These are phyloP conservation scores for Aspidoscelis tigris DNA, from an alignment of 2,113 vertebrate genomes.

Conservation along the genomic window DNA sequence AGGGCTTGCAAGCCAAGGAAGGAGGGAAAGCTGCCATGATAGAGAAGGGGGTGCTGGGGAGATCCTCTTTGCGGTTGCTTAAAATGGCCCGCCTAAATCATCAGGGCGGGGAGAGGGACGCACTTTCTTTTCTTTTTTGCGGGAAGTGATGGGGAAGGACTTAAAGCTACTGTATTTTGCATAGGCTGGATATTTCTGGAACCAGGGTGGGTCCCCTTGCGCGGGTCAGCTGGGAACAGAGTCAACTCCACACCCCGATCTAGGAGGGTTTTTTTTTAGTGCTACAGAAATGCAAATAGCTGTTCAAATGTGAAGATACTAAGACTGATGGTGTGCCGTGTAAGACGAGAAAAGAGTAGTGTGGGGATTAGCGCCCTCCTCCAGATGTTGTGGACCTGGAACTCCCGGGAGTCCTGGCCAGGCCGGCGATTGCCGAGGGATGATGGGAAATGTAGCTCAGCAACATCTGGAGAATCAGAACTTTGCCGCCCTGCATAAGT, in stretches of 20 bases:
- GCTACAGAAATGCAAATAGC: neutral
- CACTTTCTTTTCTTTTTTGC: neutral
- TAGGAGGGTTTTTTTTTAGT: no score
- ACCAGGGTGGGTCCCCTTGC: neutral
- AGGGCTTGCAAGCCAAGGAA: neutral
- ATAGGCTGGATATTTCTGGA: neutral
- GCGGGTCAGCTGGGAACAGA: neutral
- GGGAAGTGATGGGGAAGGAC: neutral
- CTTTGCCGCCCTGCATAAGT: no score
- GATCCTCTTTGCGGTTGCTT: neutral
- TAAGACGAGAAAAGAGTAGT: neutral
- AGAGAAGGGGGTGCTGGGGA: neutral
- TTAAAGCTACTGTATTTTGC: neutral
- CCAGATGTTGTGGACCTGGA: neutral
- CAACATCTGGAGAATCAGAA: neutral
- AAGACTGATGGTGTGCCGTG: no score
- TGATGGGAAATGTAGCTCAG: neutral
- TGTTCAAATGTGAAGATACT: neutral
- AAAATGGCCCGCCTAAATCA: slow-evolving; percentile 27
- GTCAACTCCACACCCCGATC: neutral
- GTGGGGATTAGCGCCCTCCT: no score
- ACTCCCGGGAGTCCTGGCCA: neutral
- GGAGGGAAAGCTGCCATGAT: no score
- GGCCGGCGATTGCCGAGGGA: neutral
- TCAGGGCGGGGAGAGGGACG: neutral